Evolutionary conservation across 2,797 vertebrate genomes (phyloP).

Genomic region (Lerista edwardsae): DNA sequence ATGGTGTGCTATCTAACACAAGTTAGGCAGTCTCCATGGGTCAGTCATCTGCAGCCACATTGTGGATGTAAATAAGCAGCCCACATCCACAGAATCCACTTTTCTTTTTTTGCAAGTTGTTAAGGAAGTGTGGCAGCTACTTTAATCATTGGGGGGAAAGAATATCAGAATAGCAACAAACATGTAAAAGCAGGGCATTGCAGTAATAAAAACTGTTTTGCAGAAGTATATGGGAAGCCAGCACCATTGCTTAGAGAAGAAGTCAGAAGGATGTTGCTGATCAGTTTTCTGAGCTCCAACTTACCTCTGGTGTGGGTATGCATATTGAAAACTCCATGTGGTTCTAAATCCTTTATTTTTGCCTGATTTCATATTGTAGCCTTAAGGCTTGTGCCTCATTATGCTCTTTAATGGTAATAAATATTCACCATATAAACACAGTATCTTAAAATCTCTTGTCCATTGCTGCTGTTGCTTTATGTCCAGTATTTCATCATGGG

Average conservation of each 20-base stretch:
- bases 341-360: slow-evolving; percentile 66
- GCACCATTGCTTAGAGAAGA: slow-evolving; percentile 39
- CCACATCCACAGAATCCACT: slow-evolving; percentile 60
- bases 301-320: slow-evolving; percentile 53
- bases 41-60: slow-evolving; percentile 49
- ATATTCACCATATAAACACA: slow-evolving; percentile 59
- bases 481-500: slow-evolving; percentile 65
- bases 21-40: slow-evolving; percentile 67
- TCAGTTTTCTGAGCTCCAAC: slow-evolving; percentile 33
- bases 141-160: slow-evolving; percentile 29
- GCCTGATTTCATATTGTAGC: slow-evolving; percentile 68
- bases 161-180: slow-evolving; percentile 48
- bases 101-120: slow-evolving; percentile 49
- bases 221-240: slow-evolving; percentile 39
- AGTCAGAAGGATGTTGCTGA: slow-evolving; percentile 54
- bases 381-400: slow-evolving; percentile 76
- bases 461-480: slow-evolving; percentile 64
- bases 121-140: slow-evolving; percentile 46
- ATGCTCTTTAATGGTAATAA: slow-evolving; percentile 68
- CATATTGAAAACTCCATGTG: slow-evolving; percentile 50
- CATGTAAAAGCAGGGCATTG: slow-evolving; percentile 49
- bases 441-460: slow-evolving; percentile 69
- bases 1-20: slow-evolving; percentile 59
- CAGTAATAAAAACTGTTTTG: slow-evolving; percentile 51
- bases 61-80: slow-evolving; percentile 66